Evolutionary conservation across 2,888 invertebrate species (phyloP).

Genomic region (Chymomyza fuscimana): DNA sequence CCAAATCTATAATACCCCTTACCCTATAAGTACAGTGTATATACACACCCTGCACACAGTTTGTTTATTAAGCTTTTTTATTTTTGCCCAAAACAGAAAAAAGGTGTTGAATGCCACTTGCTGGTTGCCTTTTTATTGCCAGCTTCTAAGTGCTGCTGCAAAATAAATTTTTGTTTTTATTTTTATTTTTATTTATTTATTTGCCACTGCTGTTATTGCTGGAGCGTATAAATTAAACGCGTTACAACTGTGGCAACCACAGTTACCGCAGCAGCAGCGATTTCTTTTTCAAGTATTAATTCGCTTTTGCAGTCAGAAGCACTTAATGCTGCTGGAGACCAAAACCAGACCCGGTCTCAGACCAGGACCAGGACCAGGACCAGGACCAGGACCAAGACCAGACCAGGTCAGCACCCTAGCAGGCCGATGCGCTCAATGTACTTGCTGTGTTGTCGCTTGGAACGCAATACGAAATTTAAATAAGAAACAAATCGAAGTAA

Average conservation of each 20-base stretch:
- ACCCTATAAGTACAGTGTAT: background rate
- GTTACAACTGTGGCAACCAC: constrained; percentile 59
- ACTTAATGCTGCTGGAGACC: constrained; percentile 53
- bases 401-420: background rate
- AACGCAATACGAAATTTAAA: constrained; percentile 68
- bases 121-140: constrained; percentile 68
- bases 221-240: constrained; percentile 71
- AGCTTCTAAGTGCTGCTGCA: constrained; percentile 68
- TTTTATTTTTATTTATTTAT: constrained; percentile 47
- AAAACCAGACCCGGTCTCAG: background rate
- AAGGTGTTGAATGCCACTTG: constrained; percentile 71
- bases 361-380: background rate
- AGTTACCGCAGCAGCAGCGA: constrained; percentile 60
- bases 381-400: constrained; percentile 27
- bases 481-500: constrained; percentile 75
- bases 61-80: constrained; percentile 70
- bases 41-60: constrained; percentile 11
- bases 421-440: constrained; percentile 7
- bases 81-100: constrained; percentile 40
- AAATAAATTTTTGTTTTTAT: constrained; percentile 73
- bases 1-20: background rate
- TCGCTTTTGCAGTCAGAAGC: constrained; percentile 68
- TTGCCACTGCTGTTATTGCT: constrained; percentile 44
- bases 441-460: constrained; percentile 35
- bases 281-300: constrained; percentile 51